Evolutionary conservation across 64 coral and sea anemone species (phyloP).

Genomic region (Actinia tenebrosa): DNA sequence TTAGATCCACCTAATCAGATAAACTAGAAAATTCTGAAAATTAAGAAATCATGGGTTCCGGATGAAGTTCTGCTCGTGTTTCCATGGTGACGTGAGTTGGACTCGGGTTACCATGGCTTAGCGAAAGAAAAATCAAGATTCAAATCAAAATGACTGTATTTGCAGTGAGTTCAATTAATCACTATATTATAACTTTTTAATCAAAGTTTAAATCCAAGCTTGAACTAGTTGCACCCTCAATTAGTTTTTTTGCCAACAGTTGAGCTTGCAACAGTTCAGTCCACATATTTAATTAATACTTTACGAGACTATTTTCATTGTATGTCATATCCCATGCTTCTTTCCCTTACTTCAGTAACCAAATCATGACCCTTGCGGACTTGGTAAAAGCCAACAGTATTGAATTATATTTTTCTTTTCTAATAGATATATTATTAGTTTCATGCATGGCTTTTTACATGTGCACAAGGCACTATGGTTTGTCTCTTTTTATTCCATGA

Average conservation of each 20-base stretch:
- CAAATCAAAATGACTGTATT: slow-evolving; percentile 1
- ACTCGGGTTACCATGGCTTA: not conserved
- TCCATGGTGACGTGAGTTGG: too few relatives aligned
- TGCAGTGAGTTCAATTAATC: not conserved
- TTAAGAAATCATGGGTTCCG: too few relatives aligned
- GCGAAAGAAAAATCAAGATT: not conserved
- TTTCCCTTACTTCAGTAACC: not conserved
- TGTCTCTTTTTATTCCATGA: not conserved
- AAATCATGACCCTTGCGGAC: not conserved
- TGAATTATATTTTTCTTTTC: not conserved
- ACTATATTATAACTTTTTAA: not conserved
- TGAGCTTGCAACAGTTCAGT: not conserved
- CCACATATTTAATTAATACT: not conserved
- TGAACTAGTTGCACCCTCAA: not conserved
- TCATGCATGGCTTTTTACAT: not conserved
- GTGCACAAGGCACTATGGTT: not conserved
- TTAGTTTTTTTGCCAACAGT: not conserved
- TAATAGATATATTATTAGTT: not conserved
- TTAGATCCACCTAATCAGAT: not conserved
- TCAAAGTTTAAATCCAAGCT: not conserved
- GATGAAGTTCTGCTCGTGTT: too few relatives aligned
- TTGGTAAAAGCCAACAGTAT: not conserved
- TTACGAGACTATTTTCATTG: not conserved
- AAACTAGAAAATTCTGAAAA: not conserved
- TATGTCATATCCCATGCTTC: not conserved